These are phyloP conservation scores for Aphelenchoides fujianensis DNA, from an alignment of 1,140 invertebrate genomes.

Conservation along the genomic window DNA sequence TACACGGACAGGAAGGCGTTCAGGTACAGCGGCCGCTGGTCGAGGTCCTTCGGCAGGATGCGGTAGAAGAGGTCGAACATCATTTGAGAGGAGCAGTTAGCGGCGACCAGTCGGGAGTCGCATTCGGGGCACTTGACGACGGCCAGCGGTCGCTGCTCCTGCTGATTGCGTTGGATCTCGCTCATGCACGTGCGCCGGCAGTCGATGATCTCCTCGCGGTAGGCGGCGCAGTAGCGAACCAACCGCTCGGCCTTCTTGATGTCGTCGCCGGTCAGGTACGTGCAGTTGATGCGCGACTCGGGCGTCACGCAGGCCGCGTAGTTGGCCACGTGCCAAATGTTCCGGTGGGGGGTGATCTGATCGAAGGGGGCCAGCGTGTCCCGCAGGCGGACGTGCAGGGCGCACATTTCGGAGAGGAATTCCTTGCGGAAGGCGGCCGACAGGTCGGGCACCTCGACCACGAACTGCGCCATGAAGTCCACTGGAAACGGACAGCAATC, in stretches of 20 bases:
- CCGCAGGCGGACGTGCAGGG: slow-evolving; percentile 43
- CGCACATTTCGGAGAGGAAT: slow-evolving; percentile 52
- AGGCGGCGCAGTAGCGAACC: slow-evolving; percentile 12
- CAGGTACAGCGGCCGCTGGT: slow-evolving; percentile 42
- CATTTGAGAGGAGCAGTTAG: slow-evolving; percentile 55
- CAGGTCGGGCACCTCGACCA: slow-evolving; percentile 46
- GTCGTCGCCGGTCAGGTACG: slow-evolving; percentile 38
- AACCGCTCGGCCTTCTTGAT: slow-evolving; percentile 15
- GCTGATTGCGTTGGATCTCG: slow-evolving; percentile 7
- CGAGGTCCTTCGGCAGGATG: slow-evolving; percentile 54
- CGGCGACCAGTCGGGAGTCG: slow-evolving; percentile 32
- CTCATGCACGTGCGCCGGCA: slow-evolving; percentile 32
- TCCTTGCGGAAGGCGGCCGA: slow-evolving; percentile 43
- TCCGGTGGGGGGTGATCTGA: slow-evolving; percentile 48
- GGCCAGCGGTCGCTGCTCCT: slow-evolving; percentile 17
- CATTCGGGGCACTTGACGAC: slow-evolving; percentile 3
- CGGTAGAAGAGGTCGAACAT: slow-evolving; percentile 62
- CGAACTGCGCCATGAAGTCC: slow-evolving; percentile 57
- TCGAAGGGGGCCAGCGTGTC: slow-evolving; percentile 42
- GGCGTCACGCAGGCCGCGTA: slow-evolving; percentile 56
- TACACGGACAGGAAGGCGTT: slow-evolving; percentile 59
- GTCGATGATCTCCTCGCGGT: slow-evolving; percentile 33
- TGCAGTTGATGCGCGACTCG: slow-evolving; percentile 47
- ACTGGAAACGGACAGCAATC: slow-evolving; percentile 38
- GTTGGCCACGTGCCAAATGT: slow-evolving; percentile 56